Conservation (phyloP, 2,888 invertebrate genomes). For the Nebria brevicollis region DNA sequence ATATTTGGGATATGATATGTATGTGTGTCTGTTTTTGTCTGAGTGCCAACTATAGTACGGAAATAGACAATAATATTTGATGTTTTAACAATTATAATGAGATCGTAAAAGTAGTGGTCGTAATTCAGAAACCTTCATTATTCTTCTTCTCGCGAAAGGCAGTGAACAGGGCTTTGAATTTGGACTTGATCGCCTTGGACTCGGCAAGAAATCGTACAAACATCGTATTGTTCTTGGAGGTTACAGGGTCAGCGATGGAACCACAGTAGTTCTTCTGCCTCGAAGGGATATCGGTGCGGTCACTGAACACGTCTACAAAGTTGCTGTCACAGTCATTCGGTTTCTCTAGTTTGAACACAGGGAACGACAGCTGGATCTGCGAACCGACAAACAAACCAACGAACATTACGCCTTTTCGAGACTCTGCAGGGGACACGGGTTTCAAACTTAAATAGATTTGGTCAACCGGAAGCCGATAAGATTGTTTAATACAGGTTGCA, state of each 20-base stretch:
- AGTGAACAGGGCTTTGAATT: conserved; percentile 78
- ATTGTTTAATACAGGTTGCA: background rate
- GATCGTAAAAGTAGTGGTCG: background rate
- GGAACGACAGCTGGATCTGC: conserved; percentile 77
- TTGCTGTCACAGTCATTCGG: conserved; percentile 84
- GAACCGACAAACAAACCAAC: conserved; percentile 52
- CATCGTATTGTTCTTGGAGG: conserved; percentile 74
- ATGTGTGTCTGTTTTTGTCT: no score
- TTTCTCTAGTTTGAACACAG: conserved; percentile 71
- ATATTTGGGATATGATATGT: no score
- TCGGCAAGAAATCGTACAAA: conserved; percentile 80
- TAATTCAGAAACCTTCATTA: conserved; percentile 61
- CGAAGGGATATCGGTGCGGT: conserved; percentile 70
- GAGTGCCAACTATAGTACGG: no score
- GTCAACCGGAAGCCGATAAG: background rate
- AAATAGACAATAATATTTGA: background rate
- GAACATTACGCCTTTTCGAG: background rate
- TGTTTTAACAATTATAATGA: background rate
- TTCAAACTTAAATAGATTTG: background rate
- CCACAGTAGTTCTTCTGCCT: conserved; percentile 82
- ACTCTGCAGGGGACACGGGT: background rate
- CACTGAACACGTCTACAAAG: conserved; percentile 78
- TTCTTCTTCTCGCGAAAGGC: conserved; percentile 73
- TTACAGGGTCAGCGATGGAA: conserved; percentile 82
- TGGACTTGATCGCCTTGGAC: conserved; percentile 68